Evolutionary conservation across 1,140 invertebrate genomes (phyloP), one percentile per base, ranked within the genome.

Genomic region (Bathynomus jamesi): DNA sequence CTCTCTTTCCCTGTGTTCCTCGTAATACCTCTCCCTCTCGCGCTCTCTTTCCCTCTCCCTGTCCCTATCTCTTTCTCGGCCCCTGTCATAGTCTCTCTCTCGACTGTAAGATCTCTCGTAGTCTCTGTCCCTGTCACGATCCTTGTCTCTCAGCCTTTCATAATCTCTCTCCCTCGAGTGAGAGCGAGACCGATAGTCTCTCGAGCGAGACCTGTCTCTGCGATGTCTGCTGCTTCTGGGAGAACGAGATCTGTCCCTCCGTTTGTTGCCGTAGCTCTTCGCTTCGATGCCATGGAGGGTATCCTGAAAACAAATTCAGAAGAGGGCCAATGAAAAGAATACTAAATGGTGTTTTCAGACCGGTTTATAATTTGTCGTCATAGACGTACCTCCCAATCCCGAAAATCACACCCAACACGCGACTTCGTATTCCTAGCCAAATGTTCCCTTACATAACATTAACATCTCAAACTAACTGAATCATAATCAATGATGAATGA

Each of bases 261-360:
- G 81, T 65, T 84, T 86, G 76, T 88, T 90, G 63, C 92, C 91
- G 82, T 97, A 97, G 73, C 93, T 95, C 82, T 98, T 98, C 2
- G 91, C 91, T 83, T 98, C 95, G n/a, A 98, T 93, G 24, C 95
- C 96, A 82, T 96, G 90, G 29, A 99, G 83, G 24, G 97, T 99
- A 81, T 99, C 97, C 84, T 99, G 71, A 21, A 53, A 53, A n/a
- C n/a, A n/a, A n/a, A n/a, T n/a, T n/a, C n/a, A n/a, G n/a, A n/a
- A n/a, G n/a, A n/a, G n/a, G n/a, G n/a, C n/a, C n/a, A n/a, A n/a
- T n/a, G n/a, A n/a, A n/a, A n/a, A n/a, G n/a, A n/a, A n/a, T n/a
- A n/a, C n/a, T n/a, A n/a, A n/a, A n/a, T n/a, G n/a, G n/a, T n/a
- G n/a, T n/a, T n/a, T n/a, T n/a, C n/a, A n/a, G n/a, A n/a, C n/a